phyloP scores from a whole-genome alignment of 1,140 invertebrate genomes.

The Triops longicaudatus region DNA sequence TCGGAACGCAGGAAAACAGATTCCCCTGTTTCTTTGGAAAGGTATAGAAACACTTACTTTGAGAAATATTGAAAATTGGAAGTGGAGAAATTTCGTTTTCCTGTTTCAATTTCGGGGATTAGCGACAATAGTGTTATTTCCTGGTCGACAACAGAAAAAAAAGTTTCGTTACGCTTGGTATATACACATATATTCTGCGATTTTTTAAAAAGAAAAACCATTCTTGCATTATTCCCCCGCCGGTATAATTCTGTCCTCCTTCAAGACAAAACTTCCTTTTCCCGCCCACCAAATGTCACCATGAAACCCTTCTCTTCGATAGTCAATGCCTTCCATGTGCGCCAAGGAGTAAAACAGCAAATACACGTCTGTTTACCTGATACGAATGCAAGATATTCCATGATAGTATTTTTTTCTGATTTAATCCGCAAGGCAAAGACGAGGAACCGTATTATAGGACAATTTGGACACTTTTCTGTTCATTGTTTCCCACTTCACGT shows the following conservation, averaged over 20 bases:
- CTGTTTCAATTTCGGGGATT: not conserved
- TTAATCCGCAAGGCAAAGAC: too few relatives aligned
- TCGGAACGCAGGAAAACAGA: too few relatives aligned
- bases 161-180: not conserved
- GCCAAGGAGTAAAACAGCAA: slow-evolving; percentile 23
- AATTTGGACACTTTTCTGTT: too few relatives aligned
- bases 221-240: not conserved
- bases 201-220: not conserved
- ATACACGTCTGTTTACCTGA: slow-evolving; percentile 10
- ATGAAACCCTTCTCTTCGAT: slow-evolving; percentile 7
- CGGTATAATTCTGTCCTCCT: not conserved
- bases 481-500: too few relatives aligned
- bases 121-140: not conserved
- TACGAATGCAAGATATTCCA: not conserved
- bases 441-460: too few relatives aligned
- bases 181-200: not conserved
- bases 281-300: not conserved
- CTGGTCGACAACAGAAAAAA: too few relatives aligned
- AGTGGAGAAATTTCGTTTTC: not conserved
- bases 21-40: too few relatives aligned
- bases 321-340: slow-evolving; percentile 25
- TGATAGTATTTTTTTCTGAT: too few relatives aligned
- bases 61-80: too few relatives aligned
- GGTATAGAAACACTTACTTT: too few relatives aligned
- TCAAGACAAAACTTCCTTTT: not conserved